Evolutionary conservation across 2,113 vertebrate genomes (phyloP).

Genomic region (Acrocephalus arundinaceus): DNA sequence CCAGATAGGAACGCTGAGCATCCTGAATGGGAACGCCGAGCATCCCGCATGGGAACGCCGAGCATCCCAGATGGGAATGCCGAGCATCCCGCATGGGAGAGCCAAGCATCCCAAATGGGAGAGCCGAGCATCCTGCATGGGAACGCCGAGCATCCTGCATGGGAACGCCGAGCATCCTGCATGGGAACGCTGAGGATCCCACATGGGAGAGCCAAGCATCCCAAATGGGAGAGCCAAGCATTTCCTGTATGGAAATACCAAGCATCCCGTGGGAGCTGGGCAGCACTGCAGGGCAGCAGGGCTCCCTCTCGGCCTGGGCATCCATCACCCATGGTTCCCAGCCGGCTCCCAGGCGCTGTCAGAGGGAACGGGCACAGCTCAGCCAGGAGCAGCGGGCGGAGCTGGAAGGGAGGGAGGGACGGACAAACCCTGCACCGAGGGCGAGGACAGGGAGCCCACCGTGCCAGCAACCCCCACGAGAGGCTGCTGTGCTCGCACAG

Average conservation of each 20-base stretch:
- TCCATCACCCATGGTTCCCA: rapidly evolving
- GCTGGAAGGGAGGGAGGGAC: not conserved
- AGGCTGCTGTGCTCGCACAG: rapidly evolving
- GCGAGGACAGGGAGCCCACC: rapidly evolving
- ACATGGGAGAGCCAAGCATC: not conserved
- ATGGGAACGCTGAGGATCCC: not conserved
- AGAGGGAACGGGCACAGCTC: not conserved
- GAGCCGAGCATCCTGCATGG: too few relatives aligned
- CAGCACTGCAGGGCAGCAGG: not conserved
- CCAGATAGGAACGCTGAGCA: not conserved
- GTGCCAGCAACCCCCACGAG: rapidly evolving
- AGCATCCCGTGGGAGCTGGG: rapidly evolving
- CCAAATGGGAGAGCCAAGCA: too few relatives aligned
- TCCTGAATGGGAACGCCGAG: too few relatives aligned
- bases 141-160: not conserved
- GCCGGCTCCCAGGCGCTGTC: not conserved
- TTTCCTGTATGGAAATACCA: too few relatives aligned
- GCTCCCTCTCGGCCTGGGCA: not conserved
- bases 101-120: too few relatives aligned
- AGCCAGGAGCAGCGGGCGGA: not conserved
- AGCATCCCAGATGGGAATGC: not conserved
- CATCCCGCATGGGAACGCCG: too few relatives aligned
- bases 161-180: not conserved
- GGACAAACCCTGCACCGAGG: not conserved
- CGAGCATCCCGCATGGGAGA: not conserved